Percentiles rank a stretch among this genome's conserved stretches.
phyloP scores from a whole-genome alignment of 2,113 vertebrate genomes.

The Toxotes jaculatrix region DNA sequence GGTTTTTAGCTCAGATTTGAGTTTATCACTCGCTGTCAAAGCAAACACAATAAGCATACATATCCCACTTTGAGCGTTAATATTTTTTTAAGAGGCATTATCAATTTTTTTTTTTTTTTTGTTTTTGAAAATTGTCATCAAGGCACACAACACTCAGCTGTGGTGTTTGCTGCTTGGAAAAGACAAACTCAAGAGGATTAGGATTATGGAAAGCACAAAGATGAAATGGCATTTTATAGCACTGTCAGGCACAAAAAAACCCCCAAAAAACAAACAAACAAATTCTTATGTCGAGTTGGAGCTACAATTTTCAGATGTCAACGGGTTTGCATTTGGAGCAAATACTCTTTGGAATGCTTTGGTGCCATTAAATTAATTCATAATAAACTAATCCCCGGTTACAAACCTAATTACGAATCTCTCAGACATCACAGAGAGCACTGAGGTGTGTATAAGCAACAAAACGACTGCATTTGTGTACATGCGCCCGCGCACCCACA shows the following conservation, averaged over 20 bases:
- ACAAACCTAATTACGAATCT: slow-evolving; percentile 29
- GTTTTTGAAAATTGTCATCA: slow-evolving; percentile 42
- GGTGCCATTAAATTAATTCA: neutral
- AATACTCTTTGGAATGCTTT: neutral
- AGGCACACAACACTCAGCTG: slow-evolving; percentile 37
- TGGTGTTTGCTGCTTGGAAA: slow-evolving; percentile 40
- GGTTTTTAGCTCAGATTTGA: slow-evolving; percentile 24
- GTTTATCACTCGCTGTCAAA: neutral
- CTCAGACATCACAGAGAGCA: slow-evolving; percentile 14
- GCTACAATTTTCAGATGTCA: slow-evolving; percentile 14
- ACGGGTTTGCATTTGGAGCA: slow-evolving; percentile 2
- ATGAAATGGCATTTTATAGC: slow-evolving; percentile 46
- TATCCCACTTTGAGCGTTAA: neutral
- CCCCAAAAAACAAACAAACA: too few species aligned
- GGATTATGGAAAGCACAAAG: slow-evolving; percentile 50
- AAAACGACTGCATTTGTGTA: slow-evolving; percentile 12
- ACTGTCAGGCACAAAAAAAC: slow-evolving; percentile 7
- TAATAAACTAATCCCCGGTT: slow-evolving; percentile 12
- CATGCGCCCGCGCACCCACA: slow-evolving; percentile 5
- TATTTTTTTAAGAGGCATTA: slow-evolving; percentile 22
- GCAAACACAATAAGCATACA: slow-evolving; percentile 1
- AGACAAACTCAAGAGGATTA: slow-evolving; percentile 59
- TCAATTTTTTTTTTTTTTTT: neutral
- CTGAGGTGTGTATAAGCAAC: neutral
- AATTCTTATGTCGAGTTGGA: neutral